A percentile compares a stretch with the other conserved stretches of the same genome.
Conservation (phyloP, 2,888 invertebrate genomes). For the Xylota segnis region DNA sequence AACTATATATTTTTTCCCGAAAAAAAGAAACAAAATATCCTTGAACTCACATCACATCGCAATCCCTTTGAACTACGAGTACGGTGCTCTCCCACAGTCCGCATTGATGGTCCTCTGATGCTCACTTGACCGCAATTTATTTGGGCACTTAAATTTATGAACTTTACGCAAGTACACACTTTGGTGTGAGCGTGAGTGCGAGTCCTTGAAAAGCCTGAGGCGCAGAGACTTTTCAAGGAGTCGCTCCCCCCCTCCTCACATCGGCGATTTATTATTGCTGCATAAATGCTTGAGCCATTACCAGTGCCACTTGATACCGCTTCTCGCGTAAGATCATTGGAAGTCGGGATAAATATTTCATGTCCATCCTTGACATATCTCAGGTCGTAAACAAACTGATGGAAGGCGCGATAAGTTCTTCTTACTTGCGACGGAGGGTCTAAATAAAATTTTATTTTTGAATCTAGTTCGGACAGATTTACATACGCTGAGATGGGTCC, state of each 20-base stretch:
- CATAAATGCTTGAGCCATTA: conserved; percentile 46
- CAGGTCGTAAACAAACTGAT: conserved; percentile 21
- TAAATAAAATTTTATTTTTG: conserved; percentile 11
- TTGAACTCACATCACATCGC: conserved; percentile 10
- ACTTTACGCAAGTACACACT: conserved; percentile 36
- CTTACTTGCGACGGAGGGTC: not conserved
- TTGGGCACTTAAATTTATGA: conserved; percentile 48
- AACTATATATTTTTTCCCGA: not conserved
- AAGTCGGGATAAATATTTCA: conserved; percentile 49
- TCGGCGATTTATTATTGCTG: conserved; percentile 47
- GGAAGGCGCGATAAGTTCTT: not conserved
- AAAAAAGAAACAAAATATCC: not conserved
- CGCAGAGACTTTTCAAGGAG: not conserved
- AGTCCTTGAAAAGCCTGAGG: not conserved
- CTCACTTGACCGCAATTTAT: conserved; percentile 58
- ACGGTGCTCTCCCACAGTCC: conserved; percentile 5
- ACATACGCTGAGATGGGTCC: not conserved
- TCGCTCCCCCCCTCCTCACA: not conserved
- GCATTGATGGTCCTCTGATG: conserved; percentile 8
- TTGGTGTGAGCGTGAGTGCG: not conserved
- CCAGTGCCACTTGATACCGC: conserved; percentile 43
- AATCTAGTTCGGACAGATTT: not conserved
- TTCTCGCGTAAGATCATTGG: conserved; percentile 29
- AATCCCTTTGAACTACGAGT: conserved; percentile 8
- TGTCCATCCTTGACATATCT: conserved; percentile 27